Evolutionary conservation across 2,888 invertebrate genomes (phyloP).

Genomic region (Pecten maximus): DNA sequence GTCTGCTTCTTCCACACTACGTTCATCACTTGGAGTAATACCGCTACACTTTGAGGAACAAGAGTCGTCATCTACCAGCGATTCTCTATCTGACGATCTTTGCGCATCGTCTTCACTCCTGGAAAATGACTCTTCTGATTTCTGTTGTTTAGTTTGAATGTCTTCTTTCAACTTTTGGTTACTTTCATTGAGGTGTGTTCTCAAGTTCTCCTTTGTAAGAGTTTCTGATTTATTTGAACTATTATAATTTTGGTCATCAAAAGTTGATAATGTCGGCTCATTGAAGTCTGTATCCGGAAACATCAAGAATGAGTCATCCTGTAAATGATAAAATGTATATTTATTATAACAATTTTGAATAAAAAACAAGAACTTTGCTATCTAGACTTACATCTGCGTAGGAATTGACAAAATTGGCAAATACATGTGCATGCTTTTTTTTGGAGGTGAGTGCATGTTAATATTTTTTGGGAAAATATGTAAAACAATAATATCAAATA

Average conservation of each 20-base stretch:
- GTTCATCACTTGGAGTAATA: constrained; percentile 74
- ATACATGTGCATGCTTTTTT: no score
- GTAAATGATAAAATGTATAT: neutral
- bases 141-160: neutral
- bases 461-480: no score
- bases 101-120: neutral
- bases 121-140: neutral
- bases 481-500: no score
- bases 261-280: neutral
- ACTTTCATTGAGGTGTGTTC: neutral
- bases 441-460: no score
- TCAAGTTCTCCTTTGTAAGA: neutral
- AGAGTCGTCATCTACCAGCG: constrained; percentile 47
- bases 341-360: neutral
- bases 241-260: neutral
- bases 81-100: constrained; percentile 37
- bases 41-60: constrained; percentile 80
- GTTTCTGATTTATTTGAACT: neutral
- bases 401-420: no score
- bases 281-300: neutral
- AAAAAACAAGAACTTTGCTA: neutral
- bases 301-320: constrained; percentile 12
- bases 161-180: neutral
- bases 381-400: no score
- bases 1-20: constrained; percentile 76